Evolutionary conservation across 2,888 invertebrate species (phyloP), one percentile per base, ranked within the genome.

Genomic region (Agrotis exclamationis): DNA sequence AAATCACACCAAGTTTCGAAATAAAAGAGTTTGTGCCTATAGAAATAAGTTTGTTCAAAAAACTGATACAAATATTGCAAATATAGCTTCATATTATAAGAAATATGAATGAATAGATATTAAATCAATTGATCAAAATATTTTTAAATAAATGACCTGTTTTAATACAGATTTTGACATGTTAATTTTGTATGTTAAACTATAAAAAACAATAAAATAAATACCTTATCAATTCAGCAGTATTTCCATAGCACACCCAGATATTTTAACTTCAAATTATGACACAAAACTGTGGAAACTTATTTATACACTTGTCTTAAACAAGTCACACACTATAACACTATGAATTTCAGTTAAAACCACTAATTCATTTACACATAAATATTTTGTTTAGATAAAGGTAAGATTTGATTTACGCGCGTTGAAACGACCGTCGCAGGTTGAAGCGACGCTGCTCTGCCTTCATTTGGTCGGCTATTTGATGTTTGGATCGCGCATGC

Each of bases 371-470:
- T 78, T 71, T 44, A 72, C 39, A 83, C 74, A 85, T 50, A 83
- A 79, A 75, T 76, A 74, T 79, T 79, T 84, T 76, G 74, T 79
- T 83, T 74, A n/a, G 68, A 56, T 73, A 63, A 66, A 66, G 65
- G 60, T 24, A 57, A 16, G 18, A 65, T 67, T 63, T 63, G 48
- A 33, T 69, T 53, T 57, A 56, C 67, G 60, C 74, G 77, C 56
- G 20, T 58, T 58, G 60, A 54, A 39, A 54, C 83, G 75, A 68
- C 83, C 70, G 70, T 59, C 76, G 65, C 66, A 47, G 57, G 16
- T 44, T 51, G 59, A 57, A 81, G 74, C 84, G 73, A 76, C 79
- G 73, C 83, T 84, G 53, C 51, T 84, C 84, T 85, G 81, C 56
- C 53, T 70, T 47, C 70, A 20, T 48, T 63, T 18, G 54, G 53